Base-by-base conservation (phyloP, 2,888 invertebrate species). In the Gasteruption jaculator region DNA sequence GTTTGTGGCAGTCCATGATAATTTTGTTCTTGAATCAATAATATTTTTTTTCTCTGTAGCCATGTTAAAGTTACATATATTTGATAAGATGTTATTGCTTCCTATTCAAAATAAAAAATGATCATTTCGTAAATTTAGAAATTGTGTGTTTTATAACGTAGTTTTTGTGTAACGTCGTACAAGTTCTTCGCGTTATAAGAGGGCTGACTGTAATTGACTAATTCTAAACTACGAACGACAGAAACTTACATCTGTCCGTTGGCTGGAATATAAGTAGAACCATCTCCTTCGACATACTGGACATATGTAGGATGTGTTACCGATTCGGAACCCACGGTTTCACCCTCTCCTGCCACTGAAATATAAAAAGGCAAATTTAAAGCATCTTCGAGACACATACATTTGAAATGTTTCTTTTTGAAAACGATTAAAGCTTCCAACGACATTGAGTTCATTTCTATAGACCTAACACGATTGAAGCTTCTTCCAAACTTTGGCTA, bases 221-320 rank as follows among this genome's bases (percentile, higher is more conserved):
- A n/a, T n/a, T n/a, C n/a, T n/a, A n/a, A n/a, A n/a, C n/a, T n/a
- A n/a, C n/a, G n/a, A n/a, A n/a, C n/a, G n/a, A n/a, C n/a, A 35
- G 19, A 30, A 44, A 66, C 73, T 74, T 74, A 81, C 81, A 81
- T 80, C 73, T 80, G 79, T 57, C 80, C 80, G 73, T 80, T 81
- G 47, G 78, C 70, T 57, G 77, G 73, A 77, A 79, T 72, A 76
- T 76, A 71, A 74, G 75, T 63, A 73, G 78, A 69, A 52, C 74
- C 71, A 55, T 74, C 74, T 58, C 77, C 78, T 58, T 80, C 80
- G 61, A 81, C 80, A 72, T 80, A 81, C 68, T 81, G 80, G 48
- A 80, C 79, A 61, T 77, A 78, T 19, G 77, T 73, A 32, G 79
- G 75, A 64, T 79, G 80, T 47, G 75, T 70, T 30, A 78, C 77